Percentiles rank a stretch among this genome's conserved stretches.
Conservation (phyloP, 2,113 vertebrate genomes). For the Mormoops blainvillei region DNA sequence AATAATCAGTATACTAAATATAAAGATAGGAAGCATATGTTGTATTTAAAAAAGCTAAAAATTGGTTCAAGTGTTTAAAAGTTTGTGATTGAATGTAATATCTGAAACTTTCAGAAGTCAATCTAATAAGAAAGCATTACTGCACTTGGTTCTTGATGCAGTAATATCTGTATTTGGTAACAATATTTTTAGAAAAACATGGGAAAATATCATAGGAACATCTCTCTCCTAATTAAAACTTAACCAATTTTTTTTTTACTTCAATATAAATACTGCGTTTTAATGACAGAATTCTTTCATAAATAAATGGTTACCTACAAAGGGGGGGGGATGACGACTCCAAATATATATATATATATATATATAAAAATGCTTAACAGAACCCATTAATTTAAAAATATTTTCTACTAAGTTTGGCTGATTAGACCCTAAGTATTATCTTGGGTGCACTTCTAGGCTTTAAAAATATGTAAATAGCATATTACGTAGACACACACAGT, state of each 20-base stretch:
- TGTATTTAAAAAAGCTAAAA: not conserved
- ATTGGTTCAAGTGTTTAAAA: not conserved
- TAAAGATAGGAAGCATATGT: not conserved
- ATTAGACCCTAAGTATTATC: not conserved
- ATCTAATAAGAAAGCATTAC: not conserved
- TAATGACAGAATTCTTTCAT: not conserved
- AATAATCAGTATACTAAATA: not conserved
- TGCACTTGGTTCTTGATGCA: not conserved
- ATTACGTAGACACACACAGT: not conserved
- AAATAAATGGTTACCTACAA: not conserved
- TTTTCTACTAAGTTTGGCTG: not conserved
- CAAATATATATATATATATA: not conserved
- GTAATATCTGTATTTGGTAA: not conserved
- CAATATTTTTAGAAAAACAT: not conserved
- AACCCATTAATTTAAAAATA: not conserved
- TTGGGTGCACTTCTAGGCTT: not conserved
- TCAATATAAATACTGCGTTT: not conserved
- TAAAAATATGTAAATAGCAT: not conserved
- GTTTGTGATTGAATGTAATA: not conserved
- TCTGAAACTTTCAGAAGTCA: not conserved
- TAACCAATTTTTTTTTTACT: not conserved
- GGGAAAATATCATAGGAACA: not conserved
- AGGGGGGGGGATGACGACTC: rapidly evolving
- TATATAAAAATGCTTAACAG: not conserved
- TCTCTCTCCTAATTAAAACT: not conserved